Evolutionary conservation across 2,797 vertebrate species (phyloP), one percentile per base, ranked within the genome.

Genomic region (Toxotes lorentzi): DNA sequence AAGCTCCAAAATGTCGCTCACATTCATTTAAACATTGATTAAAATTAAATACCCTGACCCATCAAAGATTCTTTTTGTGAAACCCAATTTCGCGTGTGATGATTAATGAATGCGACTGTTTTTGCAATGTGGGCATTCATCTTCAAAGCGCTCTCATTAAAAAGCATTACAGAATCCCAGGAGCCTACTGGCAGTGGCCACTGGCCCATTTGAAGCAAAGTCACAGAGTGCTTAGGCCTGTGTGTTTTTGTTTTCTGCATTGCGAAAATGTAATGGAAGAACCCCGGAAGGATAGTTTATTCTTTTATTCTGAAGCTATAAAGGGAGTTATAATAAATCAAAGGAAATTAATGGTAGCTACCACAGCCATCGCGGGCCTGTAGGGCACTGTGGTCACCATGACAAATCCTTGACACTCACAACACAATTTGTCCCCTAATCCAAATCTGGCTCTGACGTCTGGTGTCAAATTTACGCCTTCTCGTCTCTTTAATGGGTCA

Each of bases 81-180:
- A 90, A 69, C 75, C 62, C 45, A 75, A 78, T 87, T 89, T 72
- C 8, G 63, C 66, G 43, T 80, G 61, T 79, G 72, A 88, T 93
- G 83, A 90, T 89, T 88, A 90, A 92, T 91, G 86, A 81, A 92
- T 82, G 70, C 70, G 84, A 38, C 69, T 87, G 82, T 85, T 87
- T 89, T 89, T 83, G 65, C 73, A 84, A 81, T 85, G 83, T 87
- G 81, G 78, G 75, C 70, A 87, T 90, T 89, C 78, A 78, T 89
- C 89, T 92, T 92, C 86, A 90, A 91, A 88, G 80, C 72, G 43
- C 41, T 79, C 82, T 89, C 87, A 89, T 93, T 88, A 89, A 89
- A 88, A 87, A 72, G 84, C 78, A 85, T 84, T 82, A 79, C 73
- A 59, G 72, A 74, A 65, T 85, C 86, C 83, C 82, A 40, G 61